These are phyloP conservation scores for Drosophila cyrtoloma DNA, from an alignment of 2,888 invertebrate species.

Conservation along the genomic window DNA sequence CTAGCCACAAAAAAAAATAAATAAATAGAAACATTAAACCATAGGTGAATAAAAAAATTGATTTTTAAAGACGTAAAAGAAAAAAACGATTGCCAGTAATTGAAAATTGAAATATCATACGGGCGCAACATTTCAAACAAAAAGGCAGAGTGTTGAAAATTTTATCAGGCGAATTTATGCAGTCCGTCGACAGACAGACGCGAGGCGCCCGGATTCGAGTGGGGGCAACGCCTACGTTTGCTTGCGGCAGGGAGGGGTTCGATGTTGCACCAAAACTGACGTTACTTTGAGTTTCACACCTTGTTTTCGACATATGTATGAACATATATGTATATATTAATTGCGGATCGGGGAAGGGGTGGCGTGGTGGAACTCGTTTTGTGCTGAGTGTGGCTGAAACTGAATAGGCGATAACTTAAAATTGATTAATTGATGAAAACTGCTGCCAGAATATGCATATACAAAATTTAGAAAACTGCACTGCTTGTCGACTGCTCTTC, in stretches of 20 bases:
- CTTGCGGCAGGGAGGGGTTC: slow-evolving; percentile 13
- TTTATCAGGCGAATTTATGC: slow-evolving; percentile 70
- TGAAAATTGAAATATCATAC: slow-evolving; percentile 79
- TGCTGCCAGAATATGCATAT: slow-evolving; percentile 22
- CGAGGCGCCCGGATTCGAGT: slow-evolving; percentile 24
- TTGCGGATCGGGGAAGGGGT: slow-evolving; percentile 34
- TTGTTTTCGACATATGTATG: slow-evolving; percentile 51
- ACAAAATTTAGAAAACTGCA: background rate
- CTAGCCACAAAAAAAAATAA: slow-evolving; percentile 38
- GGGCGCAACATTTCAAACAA: slow-evolving; percentile 64
- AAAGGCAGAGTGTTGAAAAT: slow-evolving; percentile 59
- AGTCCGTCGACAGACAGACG: slow-evolving; percentile 12
- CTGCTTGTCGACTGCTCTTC: slow-evolving; percentile 27
- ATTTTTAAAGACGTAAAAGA: slow-evolving; percentile 53
- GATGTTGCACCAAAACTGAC: slow-evolving; percentile 16
- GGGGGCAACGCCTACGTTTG: slow-evolving; percentile 57
- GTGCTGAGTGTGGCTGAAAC: slow-evolving; percentile 41
- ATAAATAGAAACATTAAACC: slow-evolving; percentile 10
- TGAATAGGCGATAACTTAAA: slow-evolving; percentile 42
- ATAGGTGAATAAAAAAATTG: slow-evolving; percentile 10
- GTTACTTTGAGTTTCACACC: slow-evolving; percentile 63
- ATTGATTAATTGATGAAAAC: slow-evolving; percentile 63
- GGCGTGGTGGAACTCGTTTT: slow-evolving; percentile 23
- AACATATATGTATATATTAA: slow-evolving; percentile 11
- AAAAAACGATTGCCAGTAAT: slow-evolving; percentile 53